A percentile compares a stretch with the other conserved stretches of the same genome.
phyloP scores from a whole-genome alignment of 2,113 vertebrate genomes.

The Chroicocephalus ridibundus region DNA sequence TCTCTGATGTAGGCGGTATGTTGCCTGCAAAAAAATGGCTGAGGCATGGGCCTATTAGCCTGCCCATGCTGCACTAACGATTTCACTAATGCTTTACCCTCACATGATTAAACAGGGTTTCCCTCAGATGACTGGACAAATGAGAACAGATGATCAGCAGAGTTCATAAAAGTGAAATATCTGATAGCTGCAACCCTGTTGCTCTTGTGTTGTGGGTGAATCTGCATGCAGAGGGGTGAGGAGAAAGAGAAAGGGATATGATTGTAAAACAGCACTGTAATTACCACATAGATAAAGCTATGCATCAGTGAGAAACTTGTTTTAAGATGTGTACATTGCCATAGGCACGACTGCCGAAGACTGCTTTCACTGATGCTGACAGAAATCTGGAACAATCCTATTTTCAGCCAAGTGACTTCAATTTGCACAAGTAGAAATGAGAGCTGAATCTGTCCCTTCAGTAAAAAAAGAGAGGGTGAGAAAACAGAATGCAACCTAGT shows the following conservation, averaged over 20 bases:
- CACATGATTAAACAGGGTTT: conserved; percentile 31
- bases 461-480: background rate
- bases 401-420: conserved; percentile 46
- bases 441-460: background rate
- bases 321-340: conserved; percentile 43
- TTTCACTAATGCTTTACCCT: conserved; percentile 44
- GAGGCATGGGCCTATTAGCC: conserved; percentile 28
- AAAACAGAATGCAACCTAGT: background rate
- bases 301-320: conserved; percentile 13
- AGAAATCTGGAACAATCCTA: conserved; percentile 8
- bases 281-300: conserved; percentile 9
- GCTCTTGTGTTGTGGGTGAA: background rate
- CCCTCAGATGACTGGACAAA: conserved; percentile 52
- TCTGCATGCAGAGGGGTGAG: background rate
- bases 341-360: conserved; percentile 29
- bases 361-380: background rate
- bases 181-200: background rate
- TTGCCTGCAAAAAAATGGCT: conserved; percentile 33
- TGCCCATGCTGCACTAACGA: conserved; percentile 51
- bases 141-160: conserved; percentile 34
- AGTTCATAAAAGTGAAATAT: conserved; percentile 58
- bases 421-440: background rate
- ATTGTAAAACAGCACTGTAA: background rate
- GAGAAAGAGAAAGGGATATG: background rate
- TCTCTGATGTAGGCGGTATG: background rate